phyloP scores from a whole-genome alignment of 2,797 vertebrate genomes.

The Diceros bicornis region DNA sequence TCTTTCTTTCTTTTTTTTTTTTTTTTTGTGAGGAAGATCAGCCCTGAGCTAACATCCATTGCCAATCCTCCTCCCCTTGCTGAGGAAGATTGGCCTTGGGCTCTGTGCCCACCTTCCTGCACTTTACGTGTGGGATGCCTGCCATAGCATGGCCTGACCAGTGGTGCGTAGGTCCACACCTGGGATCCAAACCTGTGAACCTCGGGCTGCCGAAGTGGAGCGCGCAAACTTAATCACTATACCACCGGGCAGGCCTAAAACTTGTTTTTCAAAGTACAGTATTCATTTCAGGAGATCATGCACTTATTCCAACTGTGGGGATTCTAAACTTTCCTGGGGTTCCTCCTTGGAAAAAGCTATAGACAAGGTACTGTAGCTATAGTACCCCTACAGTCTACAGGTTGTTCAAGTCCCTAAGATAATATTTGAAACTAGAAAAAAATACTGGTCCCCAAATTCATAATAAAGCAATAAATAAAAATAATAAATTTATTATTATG shows the following conservation, averaged over 20 bases:
- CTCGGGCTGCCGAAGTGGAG: no score
- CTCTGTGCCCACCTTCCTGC: no score
- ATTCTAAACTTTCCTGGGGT: background rate
- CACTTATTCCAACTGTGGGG: background rate
- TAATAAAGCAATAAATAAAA: background rate
- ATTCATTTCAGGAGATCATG: background rate
- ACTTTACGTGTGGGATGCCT: no score
- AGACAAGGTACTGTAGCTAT: background rate
- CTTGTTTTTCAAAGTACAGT: background rate
- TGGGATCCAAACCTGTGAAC: no score
- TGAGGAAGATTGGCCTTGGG: no score
- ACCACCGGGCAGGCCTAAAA: no score
- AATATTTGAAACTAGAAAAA: background rate
- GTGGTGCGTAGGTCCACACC: no score
- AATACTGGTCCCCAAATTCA: background rate
- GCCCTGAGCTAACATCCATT: no score
- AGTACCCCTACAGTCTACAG: rapidly evolving
- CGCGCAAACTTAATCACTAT: no score
- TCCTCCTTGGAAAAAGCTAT: background rate
- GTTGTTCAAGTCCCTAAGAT: background rate
- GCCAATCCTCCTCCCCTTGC: no score
- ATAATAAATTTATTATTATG: background rate
- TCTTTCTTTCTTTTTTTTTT: background rate
- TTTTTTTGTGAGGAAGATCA: no score
- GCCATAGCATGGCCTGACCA: no score